Evolutionary conservation across 2,888 invertebrate genomes (phyloP).

Genomic region (Diadegma fenestrale): DNA sequence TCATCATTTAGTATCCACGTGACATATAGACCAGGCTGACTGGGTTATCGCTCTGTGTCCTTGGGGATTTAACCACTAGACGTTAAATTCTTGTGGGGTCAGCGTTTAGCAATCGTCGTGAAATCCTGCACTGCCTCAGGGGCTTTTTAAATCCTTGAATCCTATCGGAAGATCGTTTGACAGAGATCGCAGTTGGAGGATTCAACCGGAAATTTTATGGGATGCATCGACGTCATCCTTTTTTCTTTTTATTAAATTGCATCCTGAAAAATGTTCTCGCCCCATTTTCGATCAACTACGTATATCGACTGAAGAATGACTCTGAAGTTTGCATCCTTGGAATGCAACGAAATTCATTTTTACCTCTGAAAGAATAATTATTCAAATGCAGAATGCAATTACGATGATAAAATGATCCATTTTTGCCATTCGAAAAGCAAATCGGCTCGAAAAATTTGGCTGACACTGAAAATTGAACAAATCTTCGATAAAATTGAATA

Average conservation of each 20-base stretch:
- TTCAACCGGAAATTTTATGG: conserved; percentile 2
- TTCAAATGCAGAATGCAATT: too few relatives aligned
- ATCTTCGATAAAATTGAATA: too few relatives aligned
- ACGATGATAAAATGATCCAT: too few relatives aligned
- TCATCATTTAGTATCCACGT: conserved; percentile 56
- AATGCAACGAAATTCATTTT: too few relatives aligned
- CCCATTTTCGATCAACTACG: neutral
- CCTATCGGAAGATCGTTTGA: conserved; percentile 25
- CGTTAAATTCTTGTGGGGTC: conserved; percentile 57
- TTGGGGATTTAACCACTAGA: conserved; percentile 74
- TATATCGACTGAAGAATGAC: too few relatives aligned
- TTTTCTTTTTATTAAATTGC: neutral
- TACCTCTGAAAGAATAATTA: too few relatives aligned
- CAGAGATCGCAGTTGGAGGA: neutral
- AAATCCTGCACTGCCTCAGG: conserved; percentile 39
- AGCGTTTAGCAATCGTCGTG: conserved; percentile 43
- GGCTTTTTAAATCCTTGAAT: conserved; percentile 36
- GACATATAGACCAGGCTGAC: conserved; percentile 44
- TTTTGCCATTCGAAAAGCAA: too few relatives aligned
- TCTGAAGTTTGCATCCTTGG: too few relatives aligned
- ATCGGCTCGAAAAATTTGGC: too few relatives aligned
- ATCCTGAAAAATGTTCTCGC: neutral
- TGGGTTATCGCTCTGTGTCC: conserved; percentile 77
- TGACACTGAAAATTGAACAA: too few relatives aligned
- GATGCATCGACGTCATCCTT: neutral